These are phyloP conservation scores for Callorhinus ursinus DNA, from an alignment of 2,113 vertebrate species.

Conservation along the genomic window DNA sequence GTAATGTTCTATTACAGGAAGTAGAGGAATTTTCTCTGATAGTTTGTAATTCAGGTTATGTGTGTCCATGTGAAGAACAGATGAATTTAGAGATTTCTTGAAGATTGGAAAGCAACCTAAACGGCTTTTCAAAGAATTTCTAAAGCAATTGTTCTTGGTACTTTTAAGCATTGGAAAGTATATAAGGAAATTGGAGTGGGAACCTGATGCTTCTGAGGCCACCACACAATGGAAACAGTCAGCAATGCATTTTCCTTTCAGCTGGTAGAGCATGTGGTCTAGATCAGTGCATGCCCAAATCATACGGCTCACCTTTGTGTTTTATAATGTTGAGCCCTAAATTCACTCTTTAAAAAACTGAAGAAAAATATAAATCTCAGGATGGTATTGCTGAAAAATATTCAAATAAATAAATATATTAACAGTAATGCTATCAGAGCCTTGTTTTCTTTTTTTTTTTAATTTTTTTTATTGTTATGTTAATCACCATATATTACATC, in stretches of 20 bases:
- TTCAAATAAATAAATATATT: slow-evolving; percentile 14
- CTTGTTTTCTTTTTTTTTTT: too few relatives aligned
- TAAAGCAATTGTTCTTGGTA: background rate
- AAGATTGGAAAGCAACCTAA: background rate
- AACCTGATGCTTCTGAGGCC: background rate
- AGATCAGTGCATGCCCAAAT: background rate
- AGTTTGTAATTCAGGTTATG: background rate
- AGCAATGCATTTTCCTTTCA: background rate
- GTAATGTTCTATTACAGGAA: background rate
- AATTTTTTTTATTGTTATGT: too few relatives aligned
- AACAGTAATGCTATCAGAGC: background rate
- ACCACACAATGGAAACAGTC: background rate
- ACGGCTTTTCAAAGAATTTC: background rate
- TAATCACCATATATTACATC: too few relatives aligned
- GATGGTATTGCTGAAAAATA: background rate
- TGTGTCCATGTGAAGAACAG: background rate
- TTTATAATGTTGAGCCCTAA: background rate
- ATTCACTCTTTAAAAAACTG: background rate
- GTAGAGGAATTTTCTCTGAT: background rate
- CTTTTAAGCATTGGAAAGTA: background rate
- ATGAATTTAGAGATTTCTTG: background rate
- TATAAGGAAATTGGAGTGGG: background rate
- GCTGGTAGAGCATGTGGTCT: background rate
- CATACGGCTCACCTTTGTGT: background rate
- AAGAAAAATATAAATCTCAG: background rate